Base-by-base conservation (phyloP, 2,888 invertebrate genomes). In the Tetropium fuscum region DNA sequence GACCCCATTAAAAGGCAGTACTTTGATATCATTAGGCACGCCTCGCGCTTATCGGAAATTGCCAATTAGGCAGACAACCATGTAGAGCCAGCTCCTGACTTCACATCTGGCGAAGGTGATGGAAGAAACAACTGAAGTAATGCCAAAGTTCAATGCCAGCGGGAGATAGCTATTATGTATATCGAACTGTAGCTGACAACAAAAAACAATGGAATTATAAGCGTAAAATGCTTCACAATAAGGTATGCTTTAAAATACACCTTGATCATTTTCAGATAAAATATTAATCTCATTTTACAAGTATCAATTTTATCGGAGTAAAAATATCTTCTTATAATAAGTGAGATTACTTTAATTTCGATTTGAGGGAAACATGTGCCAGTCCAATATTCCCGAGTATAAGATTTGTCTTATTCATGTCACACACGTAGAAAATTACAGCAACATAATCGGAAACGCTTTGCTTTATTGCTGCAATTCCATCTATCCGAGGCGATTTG, bases 31-130 rank as follows among this genome's bases (percentile, higher is more conserved):
- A 73, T 74, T 74, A 72, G 74, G 71, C 74, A 72, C 74, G 72
- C 74, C 74, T 74, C 74, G 73, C 74, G 72, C 74, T 74, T 74
- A 74, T 75, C 72, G 75, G 75, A 76, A 75, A 76, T 76, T 76
- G 73, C 71, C 74, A 76, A 75, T 76, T 76, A 75, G 73, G 66
- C 61, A 67, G 70, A 68, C 72, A 66, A n/a, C 45, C 43, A 34
- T 40, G 20, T 45, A 7, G 10, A 25, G 44, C 34, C 55, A 48
- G 20, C 48, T 36, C 22, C 4, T 7, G 7, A 20, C 47, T 8
- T 13, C 30, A 16, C 48, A 36, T 36, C 48, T 48, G 48, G 34
- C 11, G 15, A 13, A 34, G 34, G 11, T 34, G 6, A 15, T 34
- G 13, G 13, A 34, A 7, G 41, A 13, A 19, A 38, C n/a, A 38